Evolutionary conservation across 2,888 invertebrate species (phyloP).

Genomic region (Saturnia pavonia): DNA sequence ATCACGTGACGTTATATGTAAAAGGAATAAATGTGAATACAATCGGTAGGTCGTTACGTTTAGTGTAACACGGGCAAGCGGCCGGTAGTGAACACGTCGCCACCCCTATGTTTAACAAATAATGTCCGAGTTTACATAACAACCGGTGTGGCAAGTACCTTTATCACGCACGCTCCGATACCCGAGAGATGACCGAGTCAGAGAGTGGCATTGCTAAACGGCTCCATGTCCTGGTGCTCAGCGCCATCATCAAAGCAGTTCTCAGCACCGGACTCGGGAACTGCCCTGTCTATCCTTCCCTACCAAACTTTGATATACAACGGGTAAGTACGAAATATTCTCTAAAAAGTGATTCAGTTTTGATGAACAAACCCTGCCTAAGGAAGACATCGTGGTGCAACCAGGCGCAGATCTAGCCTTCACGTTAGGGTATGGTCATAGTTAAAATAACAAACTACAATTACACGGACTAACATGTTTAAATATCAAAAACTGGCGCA

Average conservation of each 20-base stretch:
- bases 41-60: constrained; percentile 28
- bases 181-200: constrained; percentile 63
- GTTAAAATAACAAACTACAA: too few relatives aligned
- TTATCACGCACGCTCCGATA: neutral
- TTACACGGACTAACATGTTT: too few relatives aligned
- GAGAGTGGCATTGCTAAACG: neutral
- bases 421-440: too few relatives aligned
- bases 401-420: too few relatives aligned
- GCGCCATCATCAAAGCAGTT: constrained; percentile 48
- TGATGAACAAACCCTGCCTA: too few relatives aligned
- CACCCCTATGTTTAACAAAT: constrained; percentile 30
- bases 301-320: constrained; percentile 84
- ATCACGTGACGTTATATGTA: constrained; percentile 22
- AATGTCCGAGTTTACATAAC: constrained; percentile 36
- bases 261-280: constrained; percentile 82
- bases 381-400: too few relatives aligned
- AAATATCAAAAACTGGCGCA: too few relatives aligned
- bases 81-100: constrained; percentile 18
- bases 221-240: constrained; percentile 45
- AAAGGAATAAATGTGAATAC: constrained; percentile 35
- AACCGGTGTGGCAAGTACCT: constrained; percentile 17
- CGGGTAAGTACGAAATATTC: constrained; percentile 77
- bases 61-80: constrained; percentile 20
- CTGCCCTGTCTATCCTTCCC: constrained; percentile 85
- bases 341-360: neutral